Conservation (phyloP, 2,888 invertebrate genomes). For the Zhuqinia jingwanae region DNA sequence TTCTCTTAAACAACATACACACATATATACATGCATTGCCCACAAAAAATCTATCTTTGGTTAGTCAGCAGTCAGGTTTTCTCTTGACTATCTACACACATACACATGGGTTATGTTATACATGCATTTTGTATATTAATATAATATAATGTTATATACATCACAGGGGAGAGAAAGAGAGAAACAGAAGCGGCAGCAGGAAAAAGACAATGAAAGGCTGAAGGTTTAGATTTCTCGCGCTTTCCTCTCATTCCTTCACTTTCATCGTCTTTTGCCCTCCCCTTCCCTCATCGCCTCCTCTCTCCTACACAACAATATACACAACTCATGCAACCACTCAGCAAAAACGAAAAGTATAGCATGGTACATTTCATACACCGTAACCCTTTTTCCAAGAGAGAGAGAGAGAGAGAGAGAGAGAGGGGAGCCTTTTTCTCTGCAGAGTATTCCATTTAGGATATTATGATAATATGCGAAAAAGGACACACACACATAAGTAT, state of each 20-base stretch:
- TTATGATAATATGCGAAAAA: slow-evolving; percentile 38
- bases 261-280: slow-evolving; percentile 5
- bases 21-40: too few species aligned
- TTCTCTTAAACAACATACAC: slow-evolving; percentile 55
- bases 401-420: too few species aligned
- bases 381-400: too few species aligned
- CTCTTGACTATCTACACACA: not conserved
- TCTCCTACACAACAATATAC: not conserved
- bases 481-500: too few species aligned
- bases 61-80: slow-evolving; percentile 37
- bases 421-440: not conserved
- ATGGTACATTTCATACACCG: too few species aligned
- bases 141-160: too few species aligned
- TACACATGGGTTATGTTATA: slow-evolving; percentile 4
- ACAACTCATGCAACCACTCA: slow-evolving; percentile 25
- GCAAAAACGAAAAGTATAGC: too few species aligned
- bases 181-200: not conserved
- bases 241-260: slow-evolving; percentile 44
- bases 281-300: not conserved
- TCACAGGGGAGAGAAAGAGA: too few species aligned
- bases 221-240: slow-evolving; percentile 58
- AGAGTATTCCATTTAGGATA: not conserved
- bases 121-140: slow-evolving; percentile 1
- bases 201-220: slow-evolving; percentile 58
- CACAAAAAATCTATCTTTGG: slow-evolving; percentile 53